Conservation (phyloP, 92 coral and sea anemone species). For the Phenganax subtilis region DNA sequence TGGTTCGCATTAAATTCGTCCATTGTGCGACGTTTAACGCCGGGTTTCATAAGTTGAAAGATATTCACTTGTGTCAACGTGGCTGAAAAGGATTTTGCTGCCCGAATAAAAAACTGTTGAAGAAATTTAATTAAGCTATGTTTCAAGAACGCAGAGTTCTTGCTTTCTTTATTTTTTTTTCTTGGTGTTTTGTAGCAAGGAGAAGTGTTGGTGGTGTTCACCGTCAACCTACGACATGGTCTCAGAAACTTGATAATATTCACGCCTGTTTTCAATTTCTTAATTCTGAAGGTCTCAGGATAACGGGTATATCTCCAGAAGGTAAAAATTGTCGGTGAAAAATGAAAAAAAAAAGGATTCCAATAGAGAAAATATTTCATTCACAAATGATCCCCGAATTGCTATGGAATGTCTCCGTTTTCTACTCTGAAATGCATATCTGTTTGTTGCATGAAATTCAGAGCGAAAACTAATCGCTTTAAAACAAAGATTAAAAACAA, state of each 20-base stretch:
- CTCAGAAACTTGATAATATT: conserved; percentile 95
- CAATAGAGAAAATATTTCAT: not conserved
- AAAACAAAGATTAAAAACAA: no score
- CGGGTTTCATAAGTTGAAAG: no score
- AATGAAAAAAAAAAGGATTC: not conserved
- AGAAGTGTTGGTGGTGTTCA: conserved; percentile 79
- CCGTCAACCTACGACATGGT: conserved; percentile 87
- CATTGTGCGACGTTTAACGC: not conserved
- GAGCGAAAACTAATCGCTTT: no score
- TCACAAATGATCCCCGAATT: not conserved
- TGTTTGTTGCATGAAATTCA: no score
- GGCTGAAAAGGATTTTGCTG: conserved; percentile 20
- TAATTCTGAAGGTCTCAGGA: conserved; percentile 72
- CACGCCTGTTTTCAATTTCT: conserved; percentile 93
- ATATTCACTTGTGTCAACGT: not conserved
- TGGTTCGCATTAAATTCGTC: not conserved
- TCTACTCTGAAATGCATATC: no score
- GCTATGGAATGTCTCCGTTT: no score
- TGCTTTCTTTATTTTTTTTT: not conserved
- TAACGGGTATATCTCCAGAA: conserved; percentile 91
- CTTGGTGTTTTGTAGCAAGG: conserved; percentile 53
- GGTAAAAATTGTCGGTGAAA: conserved; percentile 43
- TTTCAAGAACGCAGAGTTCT: not conserved
- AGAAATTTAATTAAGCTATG: conserved; percentile 4
- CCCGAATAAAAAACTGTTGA: not conserved